Evolutionary conservation across 2,888 invertebrate species (phyloP).

Genomic region (Drosophila helvetica): DNA sequence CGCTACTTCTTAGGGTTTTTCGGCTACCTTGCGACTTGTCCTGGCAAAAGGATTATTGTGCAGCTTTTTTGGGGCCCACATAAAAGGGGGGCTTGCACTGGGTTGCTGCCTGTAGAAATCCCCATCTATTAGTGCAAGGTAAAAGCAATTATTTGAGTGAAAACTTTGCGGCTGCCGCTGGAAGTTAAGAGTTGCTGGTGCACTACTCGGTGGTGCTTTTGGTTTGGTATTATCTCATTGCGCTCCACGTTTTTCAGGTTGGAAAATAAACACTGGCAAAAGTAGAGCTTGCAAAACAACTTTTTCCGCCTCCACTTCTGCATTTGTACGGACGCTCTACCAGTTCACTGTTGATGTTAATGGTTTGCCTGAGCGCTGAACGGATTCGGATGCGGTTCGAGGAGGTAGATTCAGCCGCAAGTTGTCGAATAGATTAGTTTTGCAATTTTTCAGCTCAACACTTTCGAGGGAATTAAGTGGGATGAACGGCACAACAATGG

Average conservation of each 20-base stretch:
- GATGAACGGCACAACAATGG: constrained; percentile 10
- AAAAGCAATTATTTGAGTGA: constrained; percentile 69
- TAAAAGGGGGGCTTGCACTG: background rate
- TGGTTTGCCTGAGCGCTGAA: constrained; percentile 29
- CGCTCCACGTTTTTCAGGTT: constrained; percentile 40
- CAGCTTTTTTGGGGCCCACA: constrained; percentile 11
- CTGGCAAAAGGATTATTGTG: constrained; percentile 51
- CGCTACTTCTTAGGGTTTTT: constrained; percentile 20
- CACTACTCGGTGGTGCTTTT: constrained; percentile 1
- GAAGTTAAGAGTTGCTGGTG: constrained; percentile 25
- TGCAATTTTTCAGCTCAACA: constrained; percentile 43
- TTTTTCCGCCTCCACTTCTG: constrained; percentile 27
- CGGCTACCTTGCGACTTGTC: constrained; percentile 28
- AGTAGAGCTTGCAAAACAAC: constrained; percentile 32
- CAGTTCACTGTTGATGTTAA: constrained; percentile 40
- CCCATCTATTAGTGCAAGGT: constrained; percentile 48
- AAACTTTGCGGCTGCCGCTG: constrained; percentile 54
- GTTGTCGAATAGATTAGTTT: constrained; percentile 42
- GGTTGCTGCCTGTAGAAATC: constrained; percentile 1
- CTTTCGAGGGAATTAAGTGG: constrained; percentile 19
- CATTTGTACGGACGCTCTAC: background rate
- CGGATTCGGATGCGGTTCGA: constrained; percentile 17
- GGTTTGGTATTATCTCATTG: constrained; percentile 49
- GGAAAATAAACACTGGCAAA: constrained; percentile 40
- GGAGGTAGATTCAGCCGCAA: background rate